phyloP scores from a whole-genome alignment of 2,113 vertebrate species.

The Platichthys stellatus region DNA sequence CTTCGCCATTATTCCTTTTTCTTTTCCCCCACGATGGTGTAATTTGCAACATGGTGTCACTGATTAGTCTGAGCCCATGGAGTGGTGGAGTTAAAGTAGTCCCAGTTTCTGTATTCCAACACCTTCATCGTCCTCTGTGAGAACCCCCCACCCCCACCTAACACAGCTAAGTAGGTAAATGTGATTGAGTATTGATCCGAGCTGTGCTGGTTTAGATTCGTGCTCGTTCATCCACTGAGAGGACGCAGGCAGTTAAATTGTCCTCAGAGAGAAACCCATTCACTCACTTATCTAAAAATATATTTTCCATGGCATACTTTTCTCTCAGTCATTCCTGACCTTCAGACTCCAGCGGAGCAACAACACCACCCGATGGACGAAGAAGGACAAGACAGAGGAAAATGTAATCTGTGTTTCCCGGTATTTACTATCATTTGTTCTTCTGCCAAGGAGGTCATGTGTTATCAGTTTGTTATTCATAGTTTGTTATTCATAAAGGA shows the following conservation, averaged over 20 bases:
- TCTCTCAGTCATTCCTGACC: constrained; percentile 47
- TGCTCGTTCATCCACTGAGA: constrained; percentile 25
- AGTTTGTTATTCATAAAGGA: background rate
- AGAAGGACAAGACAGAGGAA: constrained; percentile 13
- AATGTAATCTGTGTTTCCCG: background rate
- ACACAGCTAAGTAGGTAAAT: constrained; percentile 67
- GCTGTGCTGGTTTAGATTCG: constrained; percentile 26
- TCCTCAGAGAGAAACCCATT: constrained; percentile 37
- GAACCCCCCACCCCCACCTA: constrained; percentile 13
- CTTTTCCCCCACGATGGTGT: background rate
- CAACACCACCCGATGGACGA: constrained; percentile 67
- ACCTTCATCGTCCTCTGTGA: constrained; percentile 49
- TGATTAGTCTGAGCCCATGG: constrained; percentile 45
- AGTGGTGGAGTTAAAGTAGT: constrained; percentile 29
- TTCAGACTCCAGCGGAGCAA: constrained; percentile 46
- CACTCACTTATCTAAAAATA: constrained; percentile 51
- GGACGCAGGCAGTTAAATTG: constrained; percentile 38
- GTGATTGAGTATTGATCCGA: constrained; percentile 72
- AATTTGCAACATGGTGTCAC: constrained; percentile 55
- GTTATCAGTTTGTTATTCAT: background rate
- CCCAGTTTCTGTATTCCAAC: constrained; percentile 29
- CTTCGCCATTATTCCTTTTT: constrained; percentile 4
- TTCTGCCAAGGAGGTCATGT: background rate
- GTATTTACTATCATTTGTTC: background rate
- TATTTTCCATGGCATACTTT: constrained; percentile 42